Evolutionary conservation across 2,797 vertebrate genomes (phyloP).

Genomic region (Melanotaenia trifasciata): DNA sequence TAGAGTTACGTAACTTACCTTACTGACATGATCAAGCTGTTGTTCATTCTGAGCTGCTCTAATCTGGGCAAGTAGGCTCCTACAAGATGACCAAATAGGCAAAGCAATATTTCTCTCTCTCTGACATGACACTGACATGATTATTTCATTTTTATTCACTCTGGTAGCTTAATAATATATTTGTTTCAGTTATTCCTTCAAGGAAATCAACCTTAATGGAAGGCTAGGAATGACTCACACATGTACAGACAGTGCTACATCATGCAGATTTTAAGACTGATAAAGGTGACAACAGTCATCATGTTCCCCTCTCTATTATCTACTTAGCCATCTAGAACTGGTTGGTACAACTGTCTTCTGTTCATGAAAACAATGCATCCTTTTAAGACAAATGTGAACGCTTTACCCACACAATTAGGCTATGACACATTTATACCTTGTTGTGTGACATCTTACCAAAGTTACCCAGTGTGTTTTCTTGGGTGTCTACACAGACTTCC

Average conservation of each 20-base stretch:
- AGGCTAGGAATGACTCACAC: slow-evolving; percentile 45
- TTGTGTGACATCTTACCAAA: slow-evolving; percentile 87
- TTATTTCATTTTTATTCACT: slow-evolving; percentile 21
- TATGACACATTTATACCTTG: not conserved
- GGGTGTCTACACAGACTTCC: slow-evolving; percentile 89
- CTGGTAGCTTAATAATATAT: not conserved
- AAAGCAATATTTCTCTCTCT: slow-evolving; percentile 26
- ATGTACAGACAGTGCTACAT: slow-evolving; percentile 33
- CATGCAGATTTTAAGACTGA: slow-evolving; percentile 43
- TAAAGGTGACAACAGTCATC: slow-evolving; percentile 32
- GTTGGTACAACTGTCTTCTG: slow-evolving; percentile 29
- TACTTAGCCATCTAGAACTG: slow-evolving; percentile 20
- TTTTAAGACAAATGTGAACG: not conserved
- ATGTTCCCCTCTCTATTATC: slow-evolving; percentile 26
- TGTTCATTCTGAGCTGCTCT: slow-evolving; percentile 90
- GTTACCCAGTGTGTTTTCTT: slow-evolving; percentile 87
- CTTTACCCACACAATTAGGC: not conserved
- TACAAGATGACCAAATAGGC: slow-evolving; percentile 71
- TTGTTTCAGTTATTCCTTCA: slow-evolving; percentile 20
- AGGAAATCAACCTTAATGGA: slow-evolving; percentile 1
- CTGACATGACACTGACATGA: slow-evolving; percentile 21
- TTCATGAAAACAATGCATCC: not conserved
- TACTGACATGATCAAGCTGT: slow-evolving; percentile 89
- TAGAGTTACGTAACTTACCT: slow-evolving; percentile 80
- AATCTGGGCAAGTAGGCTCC: slow-evolving; percentile 91